Evolutionary conservation across 2,888 invertebrate genomes (phyloP).

Genomic region (Volucella inanis): DNA sequence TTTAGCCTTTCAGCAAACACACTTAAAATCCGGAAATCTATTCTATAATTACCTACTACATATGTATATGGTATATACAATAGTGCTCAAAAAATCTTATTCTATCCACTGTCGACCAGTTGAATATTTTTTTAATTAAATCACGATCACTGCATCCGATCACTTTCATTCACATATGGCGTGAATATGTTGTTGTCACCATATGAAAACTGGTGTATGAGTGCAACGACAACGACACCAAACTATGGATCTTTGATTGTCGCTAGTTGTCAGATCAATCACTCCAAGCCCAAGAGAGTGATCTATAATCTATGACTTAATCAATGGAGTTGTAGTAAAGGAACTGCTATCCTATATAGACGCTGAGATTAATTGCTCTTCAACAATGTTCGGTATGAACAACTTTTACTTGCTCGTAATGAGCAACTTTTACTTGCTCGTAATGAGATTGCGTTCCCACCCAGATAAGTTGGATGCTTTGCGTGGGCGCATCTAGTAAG

Average conservation of each 20-base stretch:
- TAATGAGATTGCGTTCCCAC: conserved; percentile 28
- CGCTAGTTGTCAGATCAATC: conserved; percentile 18
- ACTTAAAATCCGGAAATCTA: no score
- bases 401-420: conserved; percentile 52
- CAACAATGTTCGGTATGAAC: conserved; percentile 36
- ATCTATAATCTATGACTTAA: conserved; percentile 60
- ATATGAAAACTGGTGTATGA: neutral
- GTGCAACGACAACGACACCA: conserved; percentile 40
- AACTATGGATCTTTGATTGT: conserved; percentile 43
- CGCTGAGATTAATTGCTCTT: conserved; percentile 39
- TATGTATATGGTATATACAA: no score
- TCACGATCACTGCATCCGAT: conserved; percentile 7
- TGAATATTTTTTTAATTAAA: conserved; percentile 6
- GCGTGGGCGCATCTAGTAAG: neutral
- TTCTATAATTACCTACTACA: no score
- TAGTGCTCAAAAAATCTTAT: neutral
- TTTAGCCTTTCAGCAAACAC: no score
- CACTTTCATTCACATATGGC: conserved; percentile 40
- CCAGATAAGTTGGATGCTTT: conserved; percentile 16
- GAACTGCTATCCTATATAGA: neutral
- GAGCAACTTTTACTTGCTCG: neutral
- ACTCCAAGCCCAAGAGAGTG: conserved; percentile 46
- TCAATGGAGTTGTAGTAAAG: conserved; percentile 32
- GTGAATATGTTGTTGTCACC: conserved; percentile 31
- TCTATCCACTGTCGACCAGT: neutral